A percentile compares a stretch with the other conserved stretches of the same genome.
Evolutionary conservation across 2,888 invertebrate genomes (phyloP).

Genomic region (Trichogramma evanescens): DNA sequence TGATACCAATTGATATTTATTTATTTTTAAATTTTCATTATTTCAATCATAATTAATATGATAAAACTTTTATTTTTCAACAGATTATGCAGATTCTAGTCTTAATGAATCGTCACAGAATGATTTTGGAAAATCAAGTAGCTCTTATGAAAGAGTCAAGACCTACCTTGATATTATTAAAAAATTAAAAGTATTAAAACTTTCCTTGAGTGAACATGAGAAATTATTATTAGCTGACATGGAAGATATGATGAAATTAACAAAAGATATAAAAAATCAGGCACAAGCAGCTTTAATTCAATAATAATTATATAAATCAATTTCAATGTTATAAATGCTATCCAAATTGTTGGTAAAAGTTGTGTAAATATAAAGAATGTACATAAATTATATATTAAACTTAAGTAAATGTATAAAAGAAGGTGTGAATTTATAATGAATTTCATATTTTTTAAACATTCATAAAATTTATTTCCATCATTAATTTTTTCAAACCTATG

Average conservation of each 20-base stretch:
- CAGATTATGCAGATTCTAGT: not conserved
- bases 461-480: not conserved
- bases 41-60: not conserved
- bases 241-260: slow-evolving; percentile 39
- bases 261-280: slow-evolving; percentile 43
- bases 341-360: too few relatives aligned
- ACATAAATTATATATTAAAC: not conserved
- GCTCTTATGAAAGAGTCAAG: slow-evolving; percentile 37
- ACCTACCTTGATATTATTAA: slow-evolving; percentile 39
- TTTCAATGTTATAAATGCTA: slow-evolving; percentile 5
- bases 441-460: slow-evolving; percentile 5
- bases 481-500: slow-evolving; percentile 19
- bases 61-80: not conserved
- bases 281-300: slow-evolving; percentile 41
- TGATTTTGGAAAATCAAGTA: not conserved
- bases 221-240: slow-evolving; percentile 34
- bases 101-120: slow-evolving; percentile 13
- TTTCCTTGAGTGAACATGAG: slow-evolving; percentile 32
- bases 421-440: not conserved
- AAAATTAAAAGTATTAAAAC: slow-evolving; percentile 37
- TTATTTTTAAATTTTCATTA: not conserved
- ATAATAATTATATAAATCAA: slow-evolving; percentile 12
- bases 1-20: not conserved
- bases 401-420: not conserved
- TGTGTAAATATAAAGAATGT: not conserved